phyloP scores from a whole-genome alignment of 2,797 vertebrate species.

The Sarcophilus harrisii region DNA sequence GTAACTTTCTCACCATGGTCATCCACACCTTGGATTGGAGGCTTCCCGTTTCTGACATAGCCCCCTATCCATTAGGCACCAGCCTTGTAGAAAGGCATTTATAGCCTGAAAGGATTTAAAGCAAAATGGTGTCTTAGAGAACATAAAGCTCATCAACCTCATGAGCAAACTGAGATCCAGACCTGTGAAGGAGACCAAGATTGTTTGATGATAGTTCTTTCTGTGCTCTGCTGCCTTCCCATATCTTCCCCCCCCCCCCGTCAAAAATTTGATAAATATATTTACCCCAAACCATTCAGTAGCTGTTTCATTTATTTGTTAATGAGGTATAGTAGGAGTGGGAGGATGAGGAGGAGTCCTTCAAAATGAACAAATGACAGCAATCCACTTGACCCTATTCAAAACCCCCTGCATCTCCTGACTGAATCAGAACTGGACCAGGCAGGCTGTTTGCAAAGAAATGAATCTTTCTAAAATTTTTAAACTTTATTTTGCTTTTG shows the following conservation, averaged over 20 bases:
- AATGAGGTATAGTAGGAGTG: no score
- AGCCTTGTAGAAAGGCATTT: neutral
- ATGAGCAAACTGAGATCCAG: neutral
- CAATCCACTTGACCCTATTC: neutral
- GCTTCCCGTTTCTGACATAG: neutral
- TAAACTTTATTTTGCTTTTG: neutral
- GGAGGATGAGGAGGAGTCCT: neutral
- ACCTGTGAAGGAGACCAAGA: neutral
- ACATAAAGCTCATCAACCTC: neutral
- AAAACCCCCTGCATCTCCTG: neutral
- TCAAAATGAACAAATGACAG: neutral
- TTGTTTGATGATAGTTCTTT: neutral
- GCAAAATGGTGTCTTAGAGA: neutral
- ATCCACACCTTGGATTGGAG: neutral
- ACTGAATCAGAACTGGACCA: slow-evolving; percentile 12
- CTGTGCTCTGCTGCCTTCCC: neutral
- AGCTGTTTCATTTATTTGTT: neutral
- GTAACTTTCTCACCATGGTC: neutral
- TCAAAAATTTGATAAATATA: neutral
- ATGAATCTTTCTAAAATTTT: neutral
- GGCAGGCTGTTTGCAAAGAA: neutral
- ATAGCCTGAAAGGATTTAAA: neutral
- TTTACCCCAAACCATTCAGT: neutral
- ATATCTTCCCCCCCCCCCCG: neutral
- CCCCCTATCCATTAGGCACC: neutral